A percentile compares a stretch with the other conserved stretches of the same genome.
Evolutionary conservation across 2,113 vertebrate species (phyloP).

Genomic region (Varanus komodoensis): DNA sequence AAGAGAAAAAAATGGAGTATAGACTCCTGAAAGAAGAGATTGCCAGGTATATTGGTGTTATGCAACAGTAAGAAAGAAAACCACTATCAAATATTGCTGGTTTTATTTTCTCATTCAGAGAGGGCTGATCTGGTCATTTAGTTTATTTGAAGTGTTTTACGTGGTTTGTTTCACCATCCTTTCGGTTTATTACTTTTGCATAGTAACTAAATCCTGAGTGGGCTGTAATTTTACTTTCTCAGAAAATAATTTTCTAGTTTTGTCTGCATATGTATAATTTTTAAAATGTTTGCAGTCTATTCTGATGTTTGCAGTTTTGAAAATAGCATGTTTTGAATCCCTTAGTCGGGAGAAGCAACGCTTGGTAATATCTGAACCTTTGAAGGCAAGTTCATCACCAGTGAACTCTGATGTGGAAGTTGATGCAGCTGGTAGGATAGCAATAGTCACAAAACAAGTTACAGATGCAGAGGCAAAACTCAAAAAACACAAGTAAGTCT

Average conservation of each 20-base stretch:
- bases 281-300: neutral
- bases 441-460: slow-evolving; percentile 81
- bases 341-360: slow-evolving; percentile 90
- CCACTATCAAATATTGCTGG: neutral
- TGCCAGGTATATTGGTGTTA: slow-evolving; percentile 80
- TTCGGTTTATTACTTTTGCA: neutral
- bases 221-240: neutral
- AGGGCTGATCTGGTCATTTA: neutral
- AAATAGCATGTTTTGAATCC: slow-evolving; percentile 40
- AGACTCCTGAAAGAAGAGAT: slow-evolving; percentile 90
- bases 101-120: neutral
- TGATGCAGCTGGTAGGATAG: slow-evolving; percentile 76
- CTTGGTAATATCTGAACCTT: slow-evolving; percentile 79
- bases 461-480: slow-evolving; percentile 87
- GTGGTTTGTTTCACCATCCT: neutral
- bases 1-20: slow-evolving; percentile 89
- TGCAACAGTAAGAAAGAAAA: neutral
- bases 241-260: neutral
- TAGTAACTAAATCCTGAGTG: neutral
- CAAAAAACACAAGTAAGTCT: slow-evolving; percentile 86
- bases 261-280: neutral
- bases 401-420: slow-evolving; percentile 78
- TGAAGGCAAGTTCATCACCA: slow-evolving; percentile 72
- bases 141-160: neutral
- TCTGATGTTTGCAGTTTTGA: neutral